Base-by-base conservation (phyloP, 2,888 invertebrate species). In the Phlogophora meticulosa region DNA sequence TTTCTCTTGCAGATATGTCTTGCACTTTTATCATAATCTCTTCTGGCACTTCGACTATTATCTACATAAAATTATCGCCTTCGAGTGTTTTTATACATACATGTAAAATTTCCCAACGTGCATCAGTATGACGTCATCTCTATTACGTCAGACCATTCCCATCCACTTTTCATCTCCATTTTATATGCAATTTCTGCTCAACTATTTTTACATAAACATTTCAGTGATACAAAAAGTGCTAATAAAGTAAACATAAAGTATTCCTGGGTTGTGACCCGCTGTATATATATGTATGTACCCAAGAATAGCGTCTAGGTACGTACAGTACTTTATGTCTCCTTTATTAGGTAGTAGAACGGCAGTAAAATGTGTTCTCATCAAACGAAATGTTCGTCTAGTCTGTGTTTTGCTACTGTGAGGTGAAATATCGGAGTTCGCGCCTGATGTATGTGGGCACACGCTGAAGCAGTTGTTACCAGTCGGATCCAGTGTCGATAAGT, bases 291-390 rank as follows among this genome's bases (percentile, higher is more conserved):
- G 63, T 62, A 53, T 53, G 43, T 78, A 53, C 53, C 60, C 34
- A 61, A 72, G 51, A 67, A 68, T 74, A 72, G 63, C 36, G 7
- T 28, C 53, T 65, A 73, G 72, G 64, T 83, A 84, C 81, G 79
- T 87, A 88, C 78, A 87, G 81, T 82, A 73, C 80, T 93, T 92
- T 92, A 93, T 89, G 87, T 82, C 85, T 82, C 76, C 88, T 93
- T 93, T 93, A 93, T 93, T 91, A 87, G 87, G 85, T 85, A 85
- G 81, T 85, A 88, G 86, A 84, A 84, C 80, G 81, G 87, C 80
- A 86, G 84, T 93, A 92, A 93, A 93, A 83, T 83, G 84, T 81
- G 81, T 84, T 87, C 88, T 92, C 91, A 89, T 90, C 90, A 90
- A 82, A 83, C 76, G 70, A 60, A 85, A 89, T 82, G 85, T 78